Percentiles rank a stretch among this genome's conserved stretches.
Evolutionary conservation across 2,888 invertebrate genomes (phyloP).

Genomic region (Dioctria rufipes): DNA sequence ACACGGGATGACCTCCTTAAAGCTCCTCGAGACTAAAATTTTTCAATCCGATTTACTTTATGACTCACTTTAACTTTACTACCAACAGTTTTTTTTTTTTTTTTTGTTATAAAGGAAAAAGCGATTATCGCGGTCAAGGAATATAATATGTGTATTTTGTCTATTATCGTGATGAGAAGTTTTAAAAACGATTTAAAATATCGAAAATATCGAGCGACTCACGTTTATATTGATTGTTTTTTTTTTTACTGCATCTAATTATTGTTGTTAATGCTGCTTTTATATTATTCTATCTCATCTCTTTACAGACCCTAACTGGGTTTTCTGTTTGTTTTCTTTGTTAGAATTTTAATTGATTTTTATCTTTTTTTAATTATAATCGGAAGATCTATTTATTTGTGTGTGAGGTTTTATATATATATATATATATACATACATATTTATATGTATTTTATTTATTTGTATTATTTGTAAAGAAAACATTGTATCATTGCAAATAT

Average conservation of each 20-base stretch:
- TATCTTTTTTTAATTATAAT: neutral
- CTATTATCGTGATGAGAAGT: no score
- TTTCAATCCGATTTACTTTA: no score
- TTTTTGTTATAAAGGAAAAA: no score
- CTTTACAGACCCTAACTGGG: neutral
- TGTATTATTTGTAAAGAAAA: neutral
- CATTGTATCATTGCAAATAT: conserved; percentile 35
- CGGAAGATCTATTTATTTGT: conserved; percentile 54
- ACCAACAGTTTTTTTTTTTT: no score
- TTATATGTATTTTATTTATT: conserved; percentile 25
- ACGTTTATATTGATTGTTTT: conserved; percentile 9
- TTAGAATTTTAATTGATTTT: conserved; percentile 7
- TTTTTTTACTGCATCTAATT: conserved; percentile 10
- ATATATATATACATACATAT: conserved; percentile 1
- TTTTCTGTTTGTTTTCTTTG: neutral
- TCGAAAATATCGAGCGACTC: neutral
- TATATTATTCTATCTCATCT: neutral
- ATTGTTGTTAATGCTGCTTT: neutral
- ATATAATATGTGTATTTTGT: no score
- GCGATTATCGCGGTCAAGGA: no score
- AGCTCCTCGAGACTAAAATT: no score
- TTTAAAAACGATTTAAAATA: no score
- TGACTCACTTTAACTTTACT: no score
- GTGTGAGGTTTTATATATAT: conserved; percentile 1
- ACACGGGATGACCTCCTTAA: no score